These are phyloP conservation scores for Willowsia nigromaculata DNA, from an alignment of 2,888 invertebrate genomes.

Conservation along the genomic window DNA sequence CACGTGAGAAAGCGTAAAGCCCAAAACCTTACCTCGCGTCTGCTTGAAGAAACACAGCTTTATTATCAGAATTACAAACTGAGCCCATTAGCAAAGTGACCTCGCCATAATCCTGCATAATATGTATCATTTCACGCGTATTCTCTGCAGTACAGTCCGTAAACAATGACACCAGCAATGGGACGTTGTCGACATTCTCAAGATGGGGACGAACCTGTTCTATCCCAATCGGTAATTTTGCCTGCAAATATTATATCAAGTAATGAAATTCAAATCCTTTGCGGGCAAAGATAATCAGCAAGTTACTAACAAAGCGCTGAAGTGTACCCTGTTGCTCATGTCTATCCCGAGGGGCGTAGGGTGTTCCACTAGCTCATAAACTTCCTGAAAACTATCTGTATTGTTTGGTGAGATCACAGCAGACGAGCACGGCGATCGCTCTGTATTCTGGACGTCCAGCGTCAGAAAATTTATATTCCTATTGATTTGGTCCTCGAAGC, in stretches of 20 bases:
- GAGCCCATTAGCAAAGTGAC: constrained; percentile 97
- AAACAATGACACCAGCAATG: constrained; percentile 96
- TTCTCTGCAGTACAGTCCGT: constrained; percentile 97
- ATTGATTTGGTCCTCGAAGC: constrained; percentile 71
- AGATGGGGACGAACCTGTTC: constrained; percentile 96
- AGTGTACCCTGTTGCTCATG: constrained; percentile 91
- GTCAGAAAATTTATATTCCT: constrained; percentile 59
- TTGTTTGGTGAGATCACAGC: constrained; percentile 72
- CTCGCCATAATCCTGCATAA: constrained; percentile 98
- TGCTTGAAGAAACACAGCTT: constrained; percentile 95
- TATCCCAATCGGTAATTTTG: constrained; percentile 96
- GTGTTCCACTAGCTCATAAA: constrained; percentile 77
- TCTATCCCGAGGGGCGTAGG: constrained; percentile 95
- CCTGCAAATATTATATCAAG: constrained; percentile 82
- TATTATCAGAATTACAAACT: constrained; percentile 93
- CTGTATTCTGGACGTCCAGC: constrained; percentile 63
- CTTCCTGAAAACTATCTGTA: constrained; percentile 76
- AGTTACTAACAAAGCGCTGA: constrained; percentile 43
- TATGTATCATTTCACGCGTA: constrained; percentile 94
- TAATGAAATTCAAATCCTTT: not conserved
- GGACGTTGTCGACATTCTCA: constrained; percentile 97
- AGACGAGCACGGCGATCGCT: constrained; percentile 68
- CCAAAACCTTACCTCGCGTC: constrained; percentile 86
- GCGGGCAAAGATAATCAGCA: constrained; percentile 17
- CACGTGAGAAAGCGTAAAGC: too few species aligned